phyloP scores from a whole-genome alignment of 1,140 invertebrate genomes.

The Drosophila ohnishii region DNA sequence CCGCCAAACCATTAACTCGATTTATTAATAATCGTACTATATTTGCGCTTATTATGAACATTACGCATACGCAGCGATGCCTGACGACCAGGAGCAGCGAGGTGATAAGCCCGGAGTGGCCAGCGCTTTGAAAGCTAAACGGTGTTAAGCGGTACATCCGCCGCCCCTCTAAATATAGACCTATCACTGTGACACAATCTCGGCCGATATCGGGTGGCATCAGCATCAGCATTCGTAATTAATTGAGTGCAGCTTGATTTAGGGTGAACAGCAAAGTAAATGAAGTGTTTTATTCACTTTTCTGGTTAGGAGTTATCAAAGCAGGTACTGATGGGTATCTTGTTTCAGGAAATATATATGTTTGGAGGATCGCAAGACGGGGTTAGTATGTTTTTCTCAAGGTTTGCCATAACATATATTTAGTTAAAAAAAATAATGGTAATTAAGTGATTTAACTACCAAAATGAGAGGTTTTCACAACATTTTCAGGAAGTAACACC shows the following conservation, averaged over 20 bases:
- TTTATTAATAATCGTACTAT: constrained; percentile 20
- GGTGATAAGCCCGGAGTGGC: constrained; percentile 36
- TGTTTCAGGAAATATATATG: background rate
- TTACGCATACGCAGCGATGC: constrained; percentile 59
- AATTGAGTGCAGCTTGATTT: constrained; percentile 18
- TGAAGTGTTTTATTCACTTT: constrained; percentile 1
- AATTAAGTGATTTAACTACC: background rate
- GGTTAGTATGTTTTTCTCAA: background rate
- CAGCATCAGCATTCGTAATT: constrained; percentile 17
- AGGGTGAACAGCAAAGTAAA: background rate
- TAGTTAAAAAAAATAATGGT: background rate
- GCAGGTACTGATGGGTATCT: background rate
- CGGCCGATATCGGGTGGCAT: background rate
- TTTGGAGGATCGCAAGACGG: background rate
- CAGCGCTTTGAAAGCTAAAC: constrained; percentile 49
- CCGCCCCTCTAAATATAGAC: constrained; percentile 8
- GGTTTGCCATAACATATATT: background rate
- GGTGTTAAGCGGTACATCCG: constrained; percentile 50
- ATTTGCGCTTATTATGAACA: constrained; percentile 7
- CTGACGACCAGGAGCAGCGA: constrained; percentile 27
- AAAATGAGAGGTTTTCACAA: background rate
- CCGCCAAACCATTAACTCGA: constrained; percentile 13
- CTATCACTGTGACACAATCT: constrained; percentile 31
- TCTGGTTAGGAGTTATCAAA: background rate
- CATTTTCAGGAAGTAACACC: background rate